These are phyloP conservation scores for Drosophila monieri DNA, from an alignment of 2,888 invertebrate species.

Conservation along the genomic window DNA sequence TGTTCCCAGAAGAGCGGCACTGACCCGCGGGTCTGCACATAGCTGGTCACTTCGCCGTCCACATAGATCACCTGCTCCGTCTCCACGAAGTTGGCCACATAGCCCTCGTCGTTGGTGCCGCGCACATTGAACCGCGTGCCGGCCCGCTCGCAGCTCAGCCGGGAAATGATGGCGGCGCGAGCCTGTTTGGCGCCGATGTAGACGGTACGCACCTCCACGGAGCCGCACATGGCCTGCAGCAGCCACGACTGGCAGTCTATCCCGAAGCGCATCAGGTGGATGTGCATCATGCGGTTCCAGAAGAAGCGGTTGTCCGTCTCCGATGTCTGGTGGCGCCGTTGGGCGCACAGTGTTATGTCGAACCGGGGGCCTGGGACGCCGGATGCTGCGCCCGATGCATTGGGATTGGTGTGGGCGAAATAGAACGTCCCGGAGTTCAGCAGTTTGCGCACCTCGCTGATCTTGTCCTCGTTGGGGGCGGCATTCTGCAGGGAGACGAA, in stretches of 20 bases:
- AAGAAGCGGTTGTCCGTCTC: constrained; percentile 98
- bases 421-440: constrained; percentile 99
- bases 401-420: constrained; percentile 87
- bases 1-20: constrained; percentile 99
- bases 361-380: constrained; percentile 85
- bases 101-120: constrained; percentile 99
- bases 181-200: constrained; percentile 98
- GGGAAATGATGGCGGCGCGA: constrained; percentile 96
- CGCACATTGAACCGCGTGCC: constrained; percentile 99
- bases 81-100: constrained; percentile 99
- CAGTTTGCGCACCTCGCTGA: constrained; percentile 90
- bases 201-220: constrained; percentile 98
- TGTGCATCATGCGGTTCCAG: constrained; percentile 98
- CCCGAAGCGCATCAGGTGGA: constrained; percentile 95
- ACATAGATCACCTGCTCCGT: constrained; percentile 98
- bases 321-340: constrained; percentile 91
- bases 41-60: constrained; percentile 95
- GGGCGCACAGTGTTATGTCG: constrained; percentile 97
- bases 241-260: constrained; percentile 96
- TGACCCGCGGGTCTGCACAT: constrained; percentile 96
- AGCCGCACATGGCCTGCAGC: constrained; percentile 97
- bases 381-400: constrained; percentile 37
- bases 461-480: constrained; percentile 86
- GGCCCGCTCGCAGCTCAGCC: constrained; percentile 98
- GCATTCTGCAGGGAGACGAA: constrained; percentile 94